Evolutionary conservation across 2,113 vertebrate genomes (phyloP).

Genomic region (Triplophysa rosa): DNA sequence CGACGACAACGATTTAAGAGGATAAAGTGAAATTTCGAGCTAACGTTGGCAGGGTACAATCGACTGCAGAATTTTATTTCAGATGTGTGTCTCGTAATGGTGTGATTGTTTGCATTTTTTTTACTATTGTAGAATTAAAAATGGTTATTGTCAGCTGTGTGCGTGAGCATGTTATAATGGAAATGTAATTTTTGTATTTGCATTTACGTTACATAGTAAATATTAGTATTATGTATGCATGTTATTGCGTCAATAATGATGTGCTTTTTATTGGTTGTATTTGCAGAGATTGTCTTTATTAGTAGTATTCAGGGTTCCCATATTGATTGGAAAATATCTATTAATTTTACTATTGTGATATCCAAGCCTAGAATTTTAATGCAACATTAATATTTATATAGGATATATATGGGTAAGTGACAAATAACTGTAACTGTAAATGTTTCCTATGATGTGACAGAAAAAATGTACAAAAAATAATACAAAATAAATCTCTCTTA

Average conservation of each 20-base stretch:
- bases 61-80: not conserved
- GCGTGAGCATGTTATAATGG: not conserved
- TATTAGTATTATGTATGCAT: no score
- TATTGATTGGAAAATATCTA: no score
- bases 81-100: not conserved
- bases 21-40: not conserved
- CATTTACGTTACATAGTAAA: not conserved
- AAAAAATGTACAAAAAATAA: no score
- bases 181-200: not conserved
- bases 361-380: no score
- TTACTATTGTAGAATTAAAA: not conserved
- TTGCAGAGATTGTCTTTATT: not conserved
- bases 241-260: no score
- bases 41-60: not conserved
- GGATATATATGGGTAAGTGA: no score
- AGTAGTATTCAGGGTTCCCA: not conserved
- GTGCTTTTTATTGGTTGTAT: not conserved
- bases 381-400: no score
- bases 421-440: no score
- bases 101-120: not conserved
- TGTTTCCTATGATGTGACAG: no score
- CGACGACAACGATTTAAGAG: not conserved
- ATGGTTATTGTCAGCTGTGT: not conserved
- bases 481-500: no score
- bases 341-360: no score